Conservation (phyloP, 2,797 vertebrate genomes). For the Antrozous pallidus region DNA sequence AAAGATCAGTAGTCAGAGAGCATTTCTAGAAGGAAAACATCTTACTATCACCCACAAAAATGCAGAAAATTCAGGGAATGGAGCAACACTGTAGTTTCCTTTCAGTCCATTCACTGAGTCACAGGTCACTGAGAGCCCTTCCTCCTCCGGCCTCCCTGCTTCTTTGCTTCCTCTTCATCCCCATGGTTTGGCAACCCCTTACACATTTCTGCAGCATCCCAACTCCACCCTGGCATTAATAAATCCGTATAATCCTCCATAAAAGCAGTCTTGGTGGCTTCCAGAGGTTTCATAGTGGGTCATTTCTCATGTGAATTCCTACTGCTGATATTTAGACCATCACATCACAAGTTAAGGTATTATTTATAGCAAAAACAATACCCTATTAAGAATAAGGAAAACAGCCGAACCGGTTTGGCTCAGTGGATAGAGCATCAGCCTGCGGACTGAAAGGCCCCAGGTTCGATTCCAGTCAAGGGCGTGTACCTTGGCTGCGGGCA, state of each 20-base stretch:
- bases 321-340: neutral
- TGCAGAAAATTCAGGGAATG: neutral
- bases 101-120: neutral
- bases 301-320: neutral
- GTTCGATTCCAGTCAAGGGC: too few relatives aligned
- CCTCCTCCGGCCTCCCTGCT: neutral
- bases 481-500: too few relatives aligned
- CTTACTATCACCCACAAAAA: neutral
- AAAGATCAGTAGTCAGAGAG: neutral
- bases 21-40: constrained; percentile 4
- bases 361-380: neutral
- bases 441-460: too few relatives aligned
- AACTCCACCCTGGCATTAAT: neutral
- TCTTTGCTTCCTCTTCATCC: neutral
- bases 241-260: neutral
- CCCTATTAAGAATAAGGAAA: neutral
- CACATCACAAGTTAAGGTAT: neutral
- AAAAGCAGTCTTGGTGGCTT: neutral
- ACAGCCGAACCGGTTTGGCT: too few relatives aligned
- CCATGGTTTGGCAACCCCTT: neutral
- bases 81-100: neutral
- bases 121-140: neutral
- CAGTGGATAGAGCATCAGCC: too few relatives aligned
- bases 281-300: neutral
- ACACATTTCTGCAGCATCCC: neutral